Base-by-base conservation (phyloP, 2,888 invertebrate genomes). In the Drosophila subquinaria region DNA sequence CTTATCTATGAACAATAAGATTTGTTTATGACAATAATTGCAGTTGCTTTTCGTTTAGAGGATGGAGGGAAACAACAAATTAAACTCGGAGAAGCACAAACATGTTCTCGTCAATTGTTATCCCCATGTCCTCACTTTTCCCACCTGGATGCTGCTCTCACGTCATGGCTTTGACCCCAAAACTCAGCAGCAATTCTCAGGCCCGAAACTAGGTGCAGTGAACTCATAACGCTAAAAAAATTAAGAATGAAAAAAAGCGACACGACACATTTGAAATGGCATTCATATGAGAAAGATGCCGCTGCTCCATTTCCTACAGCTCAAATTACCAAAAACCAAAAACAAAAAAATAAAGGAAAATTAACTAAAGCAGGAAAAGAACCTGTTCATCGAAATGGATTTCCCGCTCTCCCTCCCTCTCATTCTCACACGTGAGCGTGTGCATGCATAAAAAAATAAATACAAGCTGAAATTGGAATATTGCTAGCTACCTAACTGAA, bases 301-400 rank as follows among this genome's bases (percentile, higher is more conserved):
- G 52, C 59, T 70, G 88, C 88, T 84, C 85, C 74, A 82, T 79
- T 85, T 85, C 88, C 88, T 79, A 72, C 73, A 43, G 79, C 79
- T 85, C 84, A 72, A 88, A 88, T 85, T 85, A 79, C 84, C 74
- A 48, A 78, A 84, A 73, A 27, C 0, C 0, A 15, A 40, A 48
- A 30, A 38, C 51, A 30, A 27, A 30, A 13, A 53, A 48, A 47
- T 59, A 42, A 57, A 47, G 15, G 36, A 45, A 42, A 20, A 56
- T 35, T 40, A 73, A 76, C 51, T 62, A 53, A 65, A 57, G 75
- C 83, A 84, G 84, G 82, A 84, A 84, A 87, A 82, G 81, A 85
- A 85, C 84, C 84, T 85, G 84, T 85, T 85, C 78, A 71, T 42
- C 64, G 71, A 56, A 69, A 57, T 66, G 78, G 45, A 69, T 77